Evolutionary conservation across 2,797 vertebrate species (phyloP).

Genomic region (Macroramphosus scolopax): DNA sequence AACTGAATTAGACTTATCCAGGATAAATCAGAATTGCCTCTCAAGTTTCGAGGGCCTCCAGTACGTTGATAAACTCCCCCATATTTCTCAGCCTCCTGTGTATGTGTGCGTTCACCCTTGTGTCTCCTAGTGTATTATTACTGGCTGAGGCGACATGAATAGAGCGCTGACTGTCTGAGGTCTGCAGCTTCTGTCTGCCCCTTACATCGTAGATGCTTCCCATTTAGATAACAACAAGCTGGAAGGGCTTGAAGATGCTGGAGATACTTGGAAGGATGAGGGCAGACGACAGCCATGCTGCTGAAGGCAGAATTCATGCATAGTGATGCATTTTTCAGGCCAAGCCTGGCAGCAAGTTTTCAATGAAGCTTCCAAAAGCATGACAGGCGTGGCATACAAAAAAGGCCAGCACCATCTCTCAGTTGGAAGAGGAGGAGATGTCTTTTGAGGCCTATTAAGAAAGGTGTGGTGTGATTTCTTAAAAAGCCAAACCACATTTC

Average conservation of each 20-base stretch:
- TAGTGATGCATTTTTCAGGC: slow-evolving; percentile 53
- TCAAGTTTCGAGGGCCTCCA: slow-evolving; percentile 19
- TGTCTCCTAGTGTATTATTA: too few relatives aligned
- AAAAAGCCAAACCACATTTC: slow-evolving; percentile 60
- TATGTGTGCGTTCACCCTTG: slow-evolving; percentile 5
- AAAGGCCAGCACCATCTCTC: slow-evolving; percentile 38
- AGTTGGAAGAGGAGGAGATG: slow-evolving; percentile 57
- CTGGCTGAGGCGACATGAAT: slow-evolving; percentile 34
- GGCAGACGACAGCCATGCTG: slow-evolving; percentile 39
- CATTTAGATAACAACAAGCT: slow-evolving; percentile 56
- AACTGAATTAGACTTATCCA: slow-evolving; percentile 37
- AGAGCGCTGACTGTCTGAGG: slow-evolving; percentile 51
- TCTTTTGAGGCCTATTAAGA: slow-evolving; percentile 52
- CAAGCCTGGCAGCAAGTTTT: slow-evolving; percentile 59
- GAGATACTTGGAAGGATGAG: slow-evolving; percentile 44
- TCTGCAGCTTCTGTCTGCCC: slow-evolving; percentile 30
- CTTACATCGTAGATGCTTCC: slow-evolving; percentile 50
- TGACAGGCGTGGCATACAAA: slow-evolving; percentile 57
- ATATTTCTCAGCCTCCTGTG: slow-evolving; percentile 7
- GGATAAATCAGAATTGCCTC: slow-evolving; percentile 28
- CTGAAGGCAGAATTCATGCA: slow-evolving; percentile 50
- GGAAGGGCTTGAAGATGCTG: slow-evolving; percentile 51
- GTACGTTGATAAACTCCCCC: slow-evolving; percentile 27
- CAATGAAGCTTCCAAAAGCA: slow-evolving; percentile 44
- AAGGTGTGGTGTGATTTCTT: slow-evolving; percentile 57